These are phyloP conservation scores for Drosophila mauritiana DNA, from an alignment of 1,140 invertebrate species.

Conservation along the genomic window DNA sequence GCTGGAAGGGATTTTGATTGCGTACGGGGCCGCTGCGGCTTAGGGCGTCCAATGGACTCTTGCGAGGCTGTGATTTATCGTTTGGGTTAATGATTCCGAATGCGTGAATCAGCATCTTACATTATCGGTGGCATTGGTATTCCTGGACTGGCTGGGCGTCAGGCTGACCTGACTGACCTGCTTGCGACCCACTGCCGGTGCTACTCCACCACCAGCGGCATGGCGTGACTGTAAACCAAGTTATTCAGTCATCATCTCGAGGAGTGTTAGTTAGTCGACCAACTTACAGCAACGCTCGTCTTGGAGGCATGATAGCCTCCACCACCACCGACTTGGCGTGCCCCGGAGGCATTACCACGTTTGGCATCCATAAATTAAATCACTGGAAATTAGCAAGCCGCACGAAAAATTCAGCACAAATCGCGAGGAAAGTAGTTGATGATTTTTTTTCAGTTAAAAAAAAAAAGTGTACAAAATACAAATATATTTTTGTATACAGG, in stretches of 20 bases:
- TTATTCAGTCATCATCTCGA: conserved; percentile 16
- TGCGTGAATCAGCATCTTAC: conserved; percentile 34
- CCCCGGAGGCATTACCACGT: conserved; percentile 47
- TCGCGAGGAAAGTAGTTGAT: conserved; percentile 21
- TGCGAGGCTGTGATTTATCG: conserved; percentile 47
- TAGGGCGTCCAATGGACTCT: conserved; percentile 75
- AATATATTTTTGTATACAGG: conserved; percentile 33
- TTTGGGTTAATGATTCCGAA: not conserved
- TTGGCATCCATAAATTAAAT: conserved; percentile 65
- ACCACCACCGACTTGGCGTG: conserved; percentile 51
- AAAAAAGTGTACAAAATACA: conserved; percentile 31
- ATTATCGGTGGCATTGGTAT: conserved; percentile 37
- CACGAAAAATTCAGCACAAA: conserved; percentile 53
- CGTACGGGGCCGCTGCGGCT: conserved; percentile 52
- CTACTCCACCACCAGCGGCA: conserved; percentile 1
- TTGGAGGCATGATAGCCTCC: conserved; percentile 42
- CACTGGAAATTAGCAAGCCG: conserved; percentile 43
- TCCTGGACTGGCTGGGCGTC: conserved; percentile 70
- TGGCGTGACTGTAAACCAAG: conserved; percentile 59
- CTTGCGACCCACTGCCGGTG: conserved; percentile 38
- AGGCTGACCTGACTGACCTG: conserved; percentile 70
- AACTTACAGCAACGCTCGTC: conserved; percentile 68
- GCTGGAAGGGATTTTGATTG: conserved; percentile 63
- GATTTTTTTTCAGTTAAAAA: conserved; percentile 31
- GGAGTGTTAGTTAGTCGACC: conserved; percentile 13